Base-by-base conservation (phyloP, 2,888 invertebrate genomes). In the Corbicula japonica region DNA sequence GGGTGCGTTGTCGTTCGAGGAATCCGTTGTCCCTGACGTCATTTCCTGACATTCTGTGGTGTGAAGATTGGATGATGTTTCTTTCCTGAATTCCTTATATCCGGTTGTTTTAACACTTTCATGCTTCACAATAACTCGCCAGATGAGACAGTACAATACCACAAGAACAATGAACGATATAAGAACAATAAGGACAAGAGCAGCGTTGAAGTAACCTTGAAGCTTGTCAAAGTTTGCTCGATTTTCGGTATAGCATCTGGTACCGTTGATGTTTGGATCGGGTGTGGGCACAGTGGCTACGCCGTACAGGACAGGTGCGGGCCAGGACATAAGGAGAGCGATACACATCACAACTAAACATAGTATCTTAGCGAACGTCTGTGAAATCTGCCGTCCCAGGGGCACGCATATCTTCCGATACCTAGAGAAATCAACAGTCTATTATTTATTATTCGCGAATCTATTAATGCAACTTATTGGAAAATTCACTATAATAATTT, bases 371-470 rank as follows among this genome's bases (percentile, higher is more conserved):
- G 85, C 84, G 28, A 80, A 56, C 8, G 50, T 50, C 1, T 75
- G 54, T 0, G 83, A 61, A 30, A 89, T 82, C 66, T 89, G 89
- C 23, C 66, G 60, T 18, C 81, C 79, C 3, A 87, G 71, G 3
- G 89, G 89, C 10, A 76, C 74, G 56, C 90, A 88, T 28, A 90
- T 83, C 50, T 88, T 89, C 56, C 84, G 56, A 71, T 85, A 90
- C 8, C 90, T 83, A 61, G 34, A 76, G 72, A 4, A n/a, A n/a
- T n/a, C n/a, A n/a, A n/a, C n/a, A n/a, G n/a, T n/a, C n/a, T n/a
- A n/a, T n/a, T n/a, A n/a, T n/a, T n/a, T n/a, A n/a, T n/a, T n/a
- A n/a, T n/a, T n/a, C n/a, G n/a, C n/a, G n/a, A n/a, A n/a, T n/a
- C n/a, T n/a, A n/a, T n/a, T n/a, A n/a, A n/a, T n/a, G n/a, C n/a